Evolutionary conservation across 2,113 vertebrate species (phyloP), one percentile per base, ranked within the genome.

Genomic region (Elaphurus davidianus): DNA sequence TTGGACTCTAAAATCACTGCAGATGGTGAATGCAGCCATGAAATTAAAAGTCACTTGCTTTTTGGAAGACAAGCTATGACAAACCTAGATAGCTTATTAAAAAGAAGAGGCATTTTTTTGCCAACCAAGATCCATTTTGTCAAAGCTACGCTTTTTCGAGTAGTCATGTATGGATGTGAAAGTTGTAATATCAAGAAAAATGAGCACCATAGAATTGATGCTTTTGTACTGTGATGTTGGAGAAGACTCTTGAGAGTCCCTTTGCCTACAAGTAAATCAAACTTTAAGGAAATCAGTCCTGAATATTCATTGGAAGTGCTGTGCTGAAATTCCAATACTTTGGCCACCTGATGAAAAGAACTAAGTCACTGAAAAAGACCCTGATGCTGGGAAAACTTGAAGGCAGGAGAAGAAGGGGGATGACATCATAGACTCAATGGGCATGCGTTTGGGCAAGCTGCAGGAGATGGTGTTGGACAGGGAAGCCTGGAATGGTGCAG

Each of bases 401-500:
- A 67, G n/a, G 17, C 17, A 67, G n/a, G 17, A 36, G 36, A 21
- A 67, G 17, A 67, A 67, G 9, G 17, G 8, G 64, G 33, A 36
- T 36, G 17, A 4, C 64, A 67, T 67, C 2, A 19, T 67, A 67
- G 33, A n/a, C 33, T 67, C 64, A 36, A 67, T 36, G 8, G 64
- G 64, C 17, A 21, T 21, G 17, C 11, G 64, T 67, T 67, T 67
- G 33, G 36, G 33, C n/a, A 67, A 67, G 9, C 64, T 11, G 8
- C 0, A 1, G 64, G 64, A 36, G 17, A 67, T 21, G 64, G 64
- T 67, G 9, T 36, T 0, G 1, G 64, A 19, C 33, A 67, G 33
- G 8, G 4, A 67, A 67, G 33, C 4, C 16, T 67, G 64, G 64
- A 17, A 67, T 19, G 2, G 7, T 67, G 16, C 33, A 67, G 33